Conservation (phyloP, 35 echinoderm and acorn worm species). For the Stichopus chloronotus region DNA sequence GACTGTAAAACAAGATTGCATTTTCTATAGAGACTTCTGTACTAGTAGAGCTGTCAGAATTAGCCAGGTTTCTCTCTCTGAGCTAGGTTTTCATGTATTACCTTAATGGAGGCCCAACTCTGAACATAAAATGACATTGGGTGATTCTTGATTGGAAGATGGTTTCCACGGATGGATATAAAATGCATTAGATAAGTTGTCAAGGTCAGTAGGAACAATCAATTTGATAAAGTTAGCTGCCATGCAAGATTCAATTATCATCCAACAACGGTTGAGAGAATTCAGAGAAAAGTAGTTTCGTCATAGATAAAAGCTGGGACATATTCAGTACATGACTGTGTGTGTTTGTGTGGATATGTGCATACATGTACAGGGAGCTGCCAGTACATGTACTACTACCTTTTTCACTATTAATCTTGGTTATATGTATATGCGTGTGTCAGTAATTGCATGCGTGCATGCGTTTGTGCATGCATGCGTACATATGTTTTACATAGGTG, state of each 20-base stretch:
- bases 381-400: too few species aligned
- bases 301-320: neutral
- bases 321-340: neutral
- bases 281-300: neutral
- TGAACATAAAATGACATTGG: neutral
- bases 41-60: too few species aligned
- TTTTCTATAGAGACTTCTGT: too few species aligned
- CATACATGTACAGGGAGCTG: too few species aligned
- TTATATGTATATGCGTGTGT: too few species aligned
- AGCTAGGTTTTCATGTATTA: neutral
- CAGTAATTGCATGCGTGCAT: too few species aligned
- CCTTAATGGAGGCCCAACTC: neutral
- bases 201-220: neutral
- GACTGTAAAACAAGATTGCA: too few species aligned
- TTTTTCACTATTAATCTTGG: too few species aligned
- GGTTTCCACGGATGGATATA: neutral
- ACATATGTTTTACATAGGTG: too few species aligned
- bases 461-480: neutral
- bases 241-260: neutral
- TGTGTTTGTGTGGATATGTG: neutral
- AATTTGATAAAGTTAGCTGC: neutral
- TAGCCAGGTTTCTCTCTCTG: too few species aligned
- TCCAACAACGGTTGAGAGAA: neutral
- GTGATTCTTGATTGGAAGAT: neutral
- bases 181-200: neutral